Percentiles rank a stretch among this genome's conserved stretches.
Conservation (phyloP, 2,888 invertebrate species). For the Eremobia ochroleuca region DNA sequence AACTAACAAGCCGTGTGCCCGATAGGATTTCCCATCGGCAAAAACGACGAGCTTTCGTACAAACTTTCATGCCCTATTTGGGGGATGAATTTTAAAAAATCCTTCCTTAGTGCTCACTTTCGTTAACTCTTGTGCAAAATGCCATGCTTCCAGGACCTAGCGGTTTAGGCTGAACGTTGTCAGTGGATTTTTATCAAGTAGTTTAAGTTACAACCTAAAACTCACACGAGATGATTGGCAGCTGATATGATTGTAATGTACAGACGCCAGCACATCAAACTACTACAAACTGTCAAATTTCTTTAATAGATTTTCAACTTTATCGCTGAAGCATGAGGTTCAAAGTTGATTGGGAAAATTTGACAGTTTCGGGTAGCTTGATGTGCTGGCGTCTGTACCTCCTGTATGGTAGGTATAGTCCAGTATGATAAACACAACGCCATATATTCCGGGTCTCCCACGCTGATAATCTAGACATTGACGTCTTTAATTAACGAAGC, state of each 20-base stretch:
- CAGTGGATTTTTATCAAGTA: neutral
- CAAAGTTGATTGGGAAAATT: too few species aligned
- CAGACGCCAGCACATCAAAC: too few species aligned
- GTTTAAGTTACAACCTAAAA: neutral
- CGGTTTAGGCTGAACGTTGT: neutral
- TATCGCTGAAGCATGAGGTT: too few species aligned
- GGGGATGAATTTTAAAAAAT: neutral
- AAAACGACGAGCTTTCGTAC: neutral
- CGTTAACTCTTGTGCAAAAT: neutral
- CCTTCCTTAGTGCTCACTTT: neutral
- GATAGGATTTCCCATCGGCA: too few species aligned
- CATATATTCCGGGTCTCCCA: conserved; percentile 80
- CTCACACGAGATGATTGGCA: conserved; percentile 15
- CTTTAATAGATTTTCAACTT: too few species aligned
- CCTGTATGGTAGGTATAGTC: conserved; percentile 36
- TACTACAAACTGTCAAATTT: too few species aligned
- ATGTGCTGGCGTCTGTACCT: too few species aligned
- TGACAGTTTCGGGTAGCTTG: too few species aligned
- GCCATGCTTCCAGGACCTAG: neutral
- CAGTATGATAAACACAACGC: conserved; percentile 61
- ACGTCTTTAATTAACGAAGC: conserved; percentile 73
- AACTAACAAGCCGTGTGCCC: neutral
- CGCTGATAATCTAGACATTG: conserved; percentile 80
- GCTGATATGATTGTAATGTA: neutral
- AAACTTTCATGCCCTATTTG: neutral